A percentile compares a stretch with the other conserved stretches of the same genome.
phyloP scores from a whole-genome alignment of 2,888 invertebrate species.

The Branchellion lobata region DNA sequence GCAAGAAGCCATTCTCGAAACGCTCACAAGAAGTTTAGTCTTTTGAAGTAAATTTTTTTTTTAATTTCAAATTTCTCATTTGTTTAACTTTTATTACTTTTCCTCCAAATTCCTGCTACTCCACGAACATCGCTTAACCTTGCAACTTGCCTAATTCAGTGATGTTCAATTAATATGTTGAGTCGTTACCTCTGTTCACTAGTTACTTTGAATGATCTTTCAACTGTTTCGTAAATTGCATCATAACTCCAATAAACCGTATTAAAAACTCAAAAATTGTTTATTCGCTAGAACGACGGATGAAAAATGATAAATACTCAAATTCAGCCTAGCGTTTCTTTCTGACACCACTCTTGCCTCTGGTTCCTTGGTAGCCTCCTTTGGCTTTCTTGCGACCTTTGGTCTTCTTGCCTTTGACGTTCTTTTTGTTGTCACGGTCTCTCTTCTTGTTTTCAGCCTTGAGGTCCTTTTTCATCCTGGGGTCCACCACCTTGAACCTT shows the following conservation, averaged over 20 bases:
- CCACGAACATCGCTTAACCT: too few relatives aligned
- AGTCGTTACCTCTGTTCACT: too few relatives aligned
- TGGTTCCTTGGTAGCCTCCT: neutral
- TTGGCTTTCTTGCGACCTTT: neutral
- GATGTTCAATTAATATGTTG: too few relatives aligned
- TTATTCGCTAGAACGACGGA: too few relatives aligned
- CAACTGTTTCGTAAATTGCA: neutral
- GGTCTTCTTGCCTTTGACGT: constrained; percentile 20
- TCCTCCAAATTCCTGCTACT: too few relatives aligned
- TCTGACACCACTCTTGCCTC: neutral
- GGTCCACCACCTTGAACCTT: constrained; percentile 89
- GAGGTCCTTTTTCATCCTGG: constrained; percentile 87
- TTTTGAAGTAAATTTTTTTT: too few relatives aligned
- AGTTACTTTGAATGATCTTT: too few relatives aligned
- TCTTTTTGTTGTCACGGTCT: constrained; percentile 41
- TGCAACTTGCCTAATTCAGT: too few relatives aligned
- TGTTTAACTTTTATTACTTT: too few relatives aligned
- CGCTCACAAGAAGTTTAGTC: too few relatives aligned
- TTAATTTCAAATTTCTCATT: too few relatives aligned
- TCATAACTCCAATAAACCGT: neutral
- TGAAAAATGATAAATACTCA: neutral
- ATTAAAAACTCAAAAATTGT: constrained; percentile 1
- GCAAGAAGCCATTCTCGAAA: too few relatives aligned
- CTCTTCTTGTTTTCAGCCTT: constrained; percentile 53
- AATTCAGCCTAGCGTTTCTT: neutral